Evolutionary conservation across 2,888 invertebrate species (phyloP).

Genomic region (Deroplatys truncata): DNA sequence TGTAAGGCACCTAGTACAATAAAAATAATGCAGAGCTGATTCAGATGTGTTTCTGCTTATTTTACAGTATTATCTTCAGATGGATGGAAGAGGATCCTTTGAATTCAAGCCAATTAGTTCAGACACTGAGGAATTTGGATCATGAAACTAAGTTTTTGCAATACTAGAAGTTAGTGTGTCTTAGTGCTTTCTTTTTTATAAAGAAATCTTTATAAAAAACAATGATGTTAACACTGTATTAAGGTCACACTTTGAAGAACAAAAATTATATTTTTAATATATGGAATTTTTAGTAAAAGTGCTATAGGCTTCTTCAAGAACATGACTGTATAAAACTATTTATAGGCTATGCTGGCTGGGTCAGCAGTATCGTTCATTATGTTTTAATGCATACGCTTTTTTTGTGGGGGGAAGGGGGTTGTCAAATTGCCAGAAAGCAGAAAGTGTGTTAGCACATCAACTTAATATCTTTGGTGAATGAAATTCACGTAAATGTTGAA

Average conservation of each 20-base stretch:
- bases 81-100: slow-evolving; percentile 92
- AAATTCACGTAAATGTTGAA: background rate
- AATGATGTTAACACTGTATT: background rate
- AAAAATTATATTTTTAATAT: background rate
- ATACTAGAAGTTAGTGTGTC: background rate
- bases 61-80: slow-evolving; percentile 78
- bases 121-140: slow-evolving; percentile 88
- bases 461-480: background rate
- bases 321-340: background rate
- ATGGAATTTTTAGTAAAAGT: background rate
- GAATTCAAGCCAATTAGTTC: slow-evolving; percentile 82
- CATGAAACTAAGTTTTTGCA: slow-evolving; percentile 53
- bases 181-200: background rate
- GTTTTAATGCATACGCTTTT: background rate
- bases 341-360: background rate
- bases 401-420: background rate
- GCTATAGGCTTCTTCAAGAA: background rate
- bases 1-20: no score
- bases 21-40: no score
- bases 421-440: background rate
- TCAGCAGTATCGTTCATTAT: background rate
- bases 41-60: background rate
- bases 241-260: background rate
- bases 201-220: background rate
- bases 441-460: background rate